Evolutionary conservation across 2,113 vertebrate genomes (phyloP).

Genomic region (Pungitius pungitius): DNA sequence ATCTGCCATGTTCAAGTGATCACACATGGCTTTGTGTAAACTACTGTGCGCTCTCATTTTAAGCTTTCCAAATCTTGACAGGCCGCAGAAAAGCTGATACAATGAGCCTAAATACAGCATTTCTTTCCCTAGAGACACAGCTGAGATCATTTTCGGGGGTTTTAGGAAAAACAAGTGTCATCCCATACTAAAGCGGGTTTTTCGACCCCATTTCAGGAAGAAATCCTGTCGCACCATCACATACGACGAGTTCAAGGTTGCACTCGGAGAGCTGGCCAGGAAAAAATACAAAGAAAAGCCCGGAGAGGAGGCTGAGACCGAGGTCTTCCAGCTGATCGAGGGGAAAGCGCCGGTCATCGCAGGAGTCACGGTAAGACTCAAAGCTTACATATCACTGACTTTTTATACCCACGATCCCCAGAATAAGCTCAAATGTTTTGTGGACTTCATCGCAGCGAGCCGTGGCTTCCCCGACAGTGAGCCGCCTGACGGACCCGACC

Average conservation of each 20-base stretch:
- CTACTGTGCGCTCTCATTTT: slow-evolving; percentile 35
- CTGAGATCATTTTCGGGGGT: background rate
- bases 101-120: background rate
- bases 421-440: background rate
- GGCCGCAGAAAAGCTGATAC: background rate
- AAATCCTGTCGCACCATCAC: slow-evolving; percentile 92
- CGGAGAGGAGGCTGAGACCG: slow-evolving; percentile 88
- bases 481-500: slow-evolving; percentile 92
- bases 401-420: background rate
- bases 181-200: slow-evolving; percentile 16
- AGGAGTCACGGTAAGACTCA: slow-evolving; percentile 89
- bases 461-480: slow-evolving; percentile 91
- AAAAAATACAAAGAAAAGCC: slow-evolving; percentile 93
- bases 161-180: slow-evolving; percentile 7
- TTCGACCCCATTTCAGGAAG: slow-evolving; percentile 80
- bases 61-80: slow-evolving; percentile 36
- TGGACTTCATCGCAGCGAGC: slow-evolving; percentile 81
- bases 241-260: slow-evolving; percentile 91
- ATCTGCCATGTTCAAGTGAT: slow-evolving; percentile 55
- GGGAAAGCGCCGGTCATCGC: slow-evolving; percentile 89
- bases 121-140: background rate
- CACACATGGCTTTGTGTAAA: slow-evolving; percentile 51
- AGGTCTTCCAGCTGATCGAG: slow-evolving; percentile 91
- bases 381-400: background rate
- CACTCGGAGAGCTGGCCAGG: slow-evolving; percentile 89